Evolutionary conservation across 2,888 invertebrate genomes (phyloP).

Genomic region (Exocentrus adspersus): DNA sequence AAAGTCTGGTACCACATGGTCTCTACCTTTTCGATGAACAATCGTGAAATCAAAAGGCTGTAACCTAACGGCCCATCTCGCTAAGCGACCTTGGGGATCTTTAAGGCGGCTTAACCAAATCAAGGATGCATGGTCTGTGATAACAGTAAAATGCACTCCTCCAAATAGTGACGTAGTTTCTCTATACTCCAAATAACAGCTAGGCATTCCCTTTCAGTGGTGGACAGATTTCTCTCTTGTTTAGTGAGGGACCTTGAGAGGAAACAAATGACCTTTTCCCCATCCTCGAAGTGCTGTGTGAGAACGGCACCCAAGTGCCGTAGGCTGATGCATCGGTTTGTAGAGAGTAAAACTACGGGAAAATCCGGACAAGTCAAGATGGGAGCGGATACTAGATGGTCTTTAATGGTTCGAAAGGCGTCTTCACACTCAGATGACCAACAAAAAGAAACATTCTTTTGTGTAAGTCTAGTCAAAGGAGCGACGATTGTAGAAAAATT

Average conservation of each 20-base stretch:
- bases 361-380: constrained; percentile 42
- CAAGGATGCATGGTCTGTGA: constrained; percentile 35
- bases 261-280: constrained; percentile 39
- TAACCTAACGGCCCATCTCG: constrained; percentile 37
- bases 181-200: constrained; percentile 39
- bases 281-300: constrained; percentile 32
- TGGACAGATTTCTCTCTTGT: constrained; percentile 31
- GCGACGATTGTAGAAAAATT: constrained; percentile 28
- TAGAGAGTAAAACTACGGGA: too few relatives aligned
- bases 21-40: constrained; percentile 36
- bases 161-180: constrained; percentile 38
- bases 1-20: constrained; percentile 36
- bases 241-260: constrained; percentile 31
- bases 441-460: constrained; percentile 16
- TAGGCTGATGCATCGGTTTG: constrained; percentile 33
- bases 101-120: constrained; percentile 37
- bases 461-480: constrained; percentile 29
- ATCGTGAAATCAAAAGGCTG: constrained; percentile 35
- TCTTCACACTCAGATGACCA: constrained; percentile 40
- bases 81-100: constrained; percentile 37
- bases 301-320: constrained; percentile 40
- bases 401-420: constrained; percentile 34
- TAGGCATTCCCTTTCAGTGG: constrained; percentile 39
- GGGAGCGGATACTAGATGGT: constrained; percentile 39
- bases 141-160: constrained; percentile 36